Percentiles rank a stretch among this genome's conserved stretches.
These are phyloP conservation scores for Antechinus stuartii DNA, from an alignment of 2,113 vertebrate genomes.

Conservation along the genomic window DNA sequence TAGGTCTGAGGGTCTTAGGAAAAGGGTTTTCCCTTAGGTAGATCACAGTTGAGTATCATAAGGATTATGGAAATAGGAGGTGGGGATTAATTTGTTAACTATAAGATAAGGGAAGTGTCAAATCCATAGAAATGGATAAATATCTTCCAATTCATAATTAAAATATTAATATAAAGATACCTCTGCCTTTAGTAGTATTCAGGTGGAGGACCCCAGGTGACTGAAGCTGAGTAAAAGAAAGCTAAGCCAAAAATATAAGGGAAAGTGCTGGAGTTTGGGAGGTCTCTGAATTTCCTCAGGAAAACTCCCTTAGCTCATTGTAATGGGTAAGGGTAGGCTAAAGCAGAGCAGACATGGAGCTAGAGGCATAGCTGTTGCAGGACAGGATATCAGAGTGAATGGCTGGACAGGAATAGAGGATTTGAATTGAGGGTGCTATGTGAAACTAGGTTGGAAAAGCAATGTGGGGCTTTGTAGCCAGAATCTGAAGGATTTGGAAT, in stretches of 20 bases:
- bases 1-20: not conserved
- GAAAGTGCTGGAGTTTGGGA: not conserved
- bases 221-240: not conserved
- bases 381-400: not conserved
- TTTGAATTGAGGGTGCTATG: not conserved
- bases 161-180: not conserved
- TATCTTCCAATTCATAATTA: not conserved
- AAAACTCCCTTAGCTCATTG: not conserved
- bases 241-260: not conserved
- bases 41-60: not conserved
- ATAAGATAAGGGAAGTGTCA: not conserved
- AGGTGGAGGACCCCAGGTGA: not conserved
- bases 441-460: not conserved
- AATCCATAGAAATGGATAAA: not conserved
- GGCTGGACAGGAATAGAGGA: not conserved
- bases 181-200: not conserved
- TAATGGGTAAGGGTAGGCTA: not conserved
- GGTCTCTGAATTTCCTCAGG: not conserved
- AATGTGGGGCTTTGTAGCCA: not conserved
- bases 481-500: not conserved
- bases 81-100: not conserved
- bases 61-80: not conserved
- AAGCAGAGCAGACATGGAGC: not conserved
- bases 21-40: not conserved
- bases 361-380: not conserved